Evolutionary conservation across 2,113 vertebrate species (phyloP).

Genomic region (Centrocercus urophasianus): DNA sequence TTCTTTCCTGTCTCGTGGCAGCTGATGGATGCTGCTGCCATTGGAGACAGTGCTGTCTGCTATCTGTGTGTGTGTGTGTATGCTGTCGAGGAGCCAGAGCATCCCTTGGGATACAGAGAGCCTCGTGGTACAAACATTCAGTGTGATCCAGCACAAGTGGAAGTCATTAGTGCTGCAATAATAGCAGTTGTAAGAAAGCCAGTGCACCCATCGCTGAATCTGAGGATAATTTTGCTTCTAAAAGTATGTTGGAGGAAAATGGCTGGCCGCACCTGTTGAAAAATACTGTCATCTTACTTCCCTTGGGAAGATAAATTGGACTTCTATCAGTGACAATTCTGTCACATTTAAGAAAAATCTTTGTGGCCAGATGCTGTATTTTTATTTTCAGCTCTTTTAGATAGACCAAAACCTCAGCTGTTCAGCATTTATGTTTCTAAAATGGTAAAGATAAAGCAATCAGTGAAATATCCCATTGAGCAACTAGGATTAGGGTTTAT

Average conservation of each 20-base stretch:
- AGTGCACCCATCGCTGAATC: not conserved
- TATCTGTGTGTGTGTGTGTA: constrained; percentile 17
- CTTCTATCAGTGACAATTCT: not conserved
- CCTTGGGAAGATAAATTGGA: not conserved
- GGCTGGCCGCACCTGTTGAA: not conserved
- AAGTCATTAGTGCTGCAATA: constrained; percentile 20
- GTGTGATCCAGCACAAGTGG: not conserved
- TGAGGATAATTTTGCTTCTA: not conserved
- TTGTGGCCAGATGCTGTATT: not conserved
- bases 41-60: constrained; percentile 27
- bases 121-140: not conserved
- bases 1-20: constrained; percentile 17
- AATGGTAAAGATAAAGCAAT: not conserved
- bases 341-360: not conserved
- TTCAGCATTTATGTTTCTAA: not conserved
- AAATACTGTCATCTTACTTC: constrained; percentile 7
- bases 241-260: not conserved
- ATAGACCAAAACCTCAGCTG: not conserved
- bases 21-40: constrained; percentile 44
- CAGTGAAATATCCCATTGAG: not conserved
- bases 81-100: not conserved
- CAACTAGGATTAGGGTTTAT: not conserved
- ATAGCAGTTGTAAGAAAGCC: not conserved
- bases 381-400: not conserved
- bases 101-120: constrained; percentile 9